Evolutionary conservation across 2,888 invertebrate genomes (phyloP), one percentile per base, ranked within the genome.

Genomic region (Chironomus riparius): DNA sequence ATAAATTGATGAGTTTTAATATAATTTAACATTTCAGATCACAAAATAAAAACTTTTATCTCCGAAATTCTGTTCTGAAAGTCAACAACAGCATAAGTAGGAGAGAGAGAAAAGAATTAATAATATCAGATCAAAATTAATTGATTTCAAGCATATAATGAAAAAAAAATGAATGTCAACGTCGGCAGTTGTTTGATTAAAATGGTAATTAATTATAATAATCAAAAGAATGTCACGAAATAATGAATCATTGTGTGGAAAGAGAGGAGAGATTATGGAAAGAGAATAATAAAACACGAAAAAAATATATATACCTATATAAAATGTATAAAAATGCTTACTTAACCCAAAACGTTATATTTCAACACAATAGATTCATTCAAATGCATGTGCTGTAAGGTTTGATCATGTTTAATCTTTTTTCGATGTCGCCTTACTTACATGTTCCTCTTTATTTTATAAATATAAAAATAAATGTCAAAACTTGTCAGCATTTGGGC

Each of bases 171-270:
- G 22, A 71, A 71, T 28, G 61, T 56, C 71, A 61, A 56, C 13
- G 50, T 50, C 71, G 56, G 71, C 56, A 71, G 22, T 24, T 56
- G 50, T 71, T 50, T 50, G 61, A 71, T 21, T 70, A 24, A 15
- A 50, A 22, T 28, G 50, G 48, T 71, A 71, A 71, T 71, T 71
- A 71, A 71, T 71, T 71, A 71, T 71, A 50, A 56, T 71, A 71
- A 71, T 71, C 70, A 50, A 28, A 70, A 47, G 70, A 70, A 70
- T 70, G 70, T 70, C 70, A 70, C 47, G 48, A 70, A 28, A 47
- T 38, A 70, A 70, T 70, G 48, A 70, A 48, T 70, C 70, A 48
- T 47, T 65, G 65, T 24, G 22, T 65, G 65, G 24, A 24, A 65
- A 24, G 21, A 24, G 22, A 62, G 18, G 62, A 15, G 18, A 62